Conservation (phyloP, 2,797 vertebrate genomes). For the Macropodus opercularis region DNA sequence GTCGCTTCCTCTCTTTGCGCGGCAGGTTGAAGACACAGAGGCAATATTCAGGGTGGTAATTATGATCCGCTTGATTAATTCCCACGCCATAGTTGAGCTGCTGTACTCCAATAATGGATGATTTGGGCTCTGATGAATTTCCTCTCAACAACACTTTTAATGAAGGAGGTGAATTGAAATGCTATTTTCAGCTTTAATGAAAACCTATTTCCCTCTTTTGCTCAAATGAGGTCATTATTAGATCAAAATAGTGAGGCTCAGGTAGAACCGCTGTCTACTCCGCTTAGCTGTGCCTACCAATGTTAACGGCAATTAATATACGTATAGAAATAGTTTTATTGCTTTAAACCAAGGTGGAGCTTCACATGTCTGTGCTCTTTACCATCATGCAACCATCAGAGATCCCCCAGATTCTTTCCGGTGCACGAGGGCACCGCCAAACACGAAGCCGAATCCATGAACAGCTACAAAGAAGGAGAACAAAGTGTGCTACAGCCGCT, state of each 20-base stretch:
- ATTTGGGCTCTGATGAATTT: slow-evolving; percentile 56
- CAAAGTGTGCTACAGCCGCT: not conserved
- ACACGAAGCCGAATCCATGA: too few relatives aligned
- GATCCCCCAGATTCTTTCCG: not conserved
- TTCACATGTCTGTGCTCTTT: not conserved
- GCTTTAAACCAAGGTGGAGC: not conserved
- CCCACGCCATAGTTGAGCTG: slow-evolving; percentile 26
- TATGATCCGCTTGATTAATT: slow-evolving; percentile 53
- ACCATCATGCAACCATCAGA: not conserved
- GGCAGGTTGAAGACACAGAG: slow-evolving; percentile 5
- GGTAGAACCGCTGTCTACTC: slow-evolving; percentile 16
- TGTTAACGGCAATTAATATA: not conserved
- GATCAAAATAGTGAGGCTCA: slow-evolving; percentile 31
- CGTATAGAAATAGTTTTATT: not conserved
- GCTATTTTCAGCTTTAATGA: slow-evolving; percentile 61
- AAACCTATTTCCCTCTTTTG: slow-evolving; percentile 44
- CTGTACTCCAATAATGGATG: slow-evolving; percentile 47
- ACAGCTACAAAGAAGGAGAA: not conserved
- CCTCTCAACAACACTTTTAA: slow-evolving; percentile 55
- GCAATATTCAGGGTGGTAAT: slow-evolving; percentile 33
- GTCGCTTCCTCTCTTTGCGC: not conserved
- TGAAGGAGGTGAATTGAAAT: slow-evolving; percentile 51
- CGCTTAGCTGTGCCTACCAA: not conserved
- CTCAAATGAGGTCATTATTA: slow-evolving; percentile 40
- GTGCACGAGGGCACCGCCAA: not conserved